Evolutionary conservation across 2,888 invertebrate genomes (phyloP).

Genomic region (Invenusta paracnida): DNA sequence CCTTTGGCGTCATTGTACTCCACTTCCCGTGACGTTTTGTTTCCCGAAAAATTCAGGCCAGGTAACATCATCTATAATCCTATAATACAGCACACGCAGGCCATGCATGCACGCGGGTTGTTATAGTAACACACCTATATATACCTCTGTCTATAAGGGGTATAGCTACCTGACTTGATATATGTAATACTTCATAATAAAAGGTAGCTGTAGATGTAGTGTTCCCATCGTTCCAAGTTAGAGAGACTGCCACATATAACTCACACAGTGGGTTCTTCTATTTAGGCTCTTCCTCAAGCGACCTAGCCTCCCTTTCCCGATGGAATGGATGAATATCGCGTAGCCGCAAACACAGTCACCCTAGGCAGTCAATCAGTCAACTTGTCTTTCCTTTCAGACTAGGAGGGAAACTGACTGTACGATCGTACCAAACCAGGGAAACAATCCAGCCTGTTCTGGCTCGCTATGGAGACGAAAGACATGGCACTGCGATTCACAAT

Average conservation of each 20-base stretch:
- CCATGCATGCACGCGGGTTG: neutral
- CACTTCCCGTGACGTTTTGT: slow-evolving; percentile 18
- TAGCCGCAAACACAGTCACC: neutral
- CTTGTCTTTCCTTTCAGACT: no score
- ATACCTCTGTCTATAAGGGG: neutral
- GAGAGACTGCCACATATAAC: neutral
- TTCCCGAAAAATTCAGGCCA: neutral
- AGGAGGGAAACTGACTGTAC: no score
- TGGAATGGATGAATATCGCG: no score
- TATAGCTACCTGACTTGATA: no score
- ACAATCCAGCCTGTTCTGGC: neutral
- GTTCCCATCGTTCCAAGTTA: no score
- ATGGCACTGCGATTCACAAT: neutral
- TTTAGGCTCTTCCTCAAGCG: neutral
- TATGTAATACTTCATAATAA: no score
- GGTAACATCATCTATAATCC: no score
- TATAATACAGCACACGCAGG: slow-evolving; percentile 14
- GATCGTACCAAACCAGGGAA: no score
- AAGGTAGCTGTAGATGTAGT: no score
- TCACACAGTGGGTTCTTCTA: neutral
- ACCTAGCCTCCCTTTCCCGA: neutral
- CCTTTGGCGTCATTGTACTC: slow-evolving; percentile 22
- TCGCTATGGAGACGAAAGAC: slow-evolving; percentile 18
- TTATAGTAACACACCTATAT: neutral
- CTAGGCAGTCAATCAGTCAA: slow-evolving; percentile 20